phyloP scores from a whole-genome alignment of 2,113 vertebrate genomes.

The Lampris megalopsis region DNA sequence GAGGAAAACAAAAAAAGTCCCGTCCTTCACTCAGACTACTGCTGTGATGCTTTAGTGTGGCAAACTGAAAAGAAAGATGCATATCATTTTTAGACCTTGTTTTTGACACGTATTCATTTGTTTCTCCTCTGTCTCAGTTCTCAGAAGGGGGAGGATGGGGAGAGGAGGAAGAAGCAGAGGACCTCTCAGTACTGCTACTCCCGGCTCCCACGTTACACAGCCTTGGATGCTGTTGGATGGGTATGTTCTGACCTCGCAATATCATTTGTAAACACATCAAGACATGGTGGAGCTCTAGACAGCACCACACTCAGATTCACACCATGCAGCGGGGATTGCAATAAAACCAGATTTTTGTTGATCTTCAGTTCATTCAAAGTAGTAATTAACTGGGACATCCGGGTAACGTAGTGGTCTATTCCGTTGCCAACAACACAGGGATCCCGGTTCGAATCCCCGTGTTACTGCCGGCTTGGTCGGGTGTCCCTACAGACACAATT shows the following conservation, averaged over 20 bases:
- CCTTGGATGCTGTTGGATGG: conserved; percentile 85
- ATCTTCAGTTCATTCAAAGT: too few relatives aligned
- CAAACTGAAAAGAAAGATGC: conserved; percentile 2
- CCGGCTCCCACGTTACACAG: conserved; percentile 76
- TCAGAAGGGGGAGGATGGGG: conserved; percentile 72
- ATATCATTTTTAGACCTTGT: neutral
- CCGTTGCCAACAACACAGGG: too few relatives aligned
- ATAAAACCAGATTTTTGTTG: too few relatives aligned
- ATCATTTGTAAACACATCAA: conserved; percentile 1
- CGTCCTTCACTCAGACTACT: neutral
- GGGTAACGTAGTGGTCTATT: too few relatives aligned
- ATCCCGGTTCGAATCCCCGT: too few relatives aligned
- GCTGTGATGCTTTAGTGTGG: conserved; percentile 1
- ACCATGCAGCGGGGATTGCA: too few relatives aligned
- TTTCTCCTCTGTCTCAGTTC: conserved; percentile 59
- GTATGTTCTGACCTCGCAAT: conserved; percentile 55
- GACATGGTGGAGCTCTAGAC: too few relatives aligned
- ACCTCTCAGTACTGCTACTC: conserved; percentile 73
- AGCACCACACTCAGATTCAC: too few relatives aligned
- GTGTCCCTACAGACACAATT: too few relatives aligned
- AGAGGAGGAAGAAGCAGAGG: conserved; percentile 67
- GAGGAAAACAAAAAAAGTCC: conserved; percentile 7
- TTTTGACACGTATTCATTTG: neutral
- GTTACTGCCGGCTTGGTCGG: too few relatives aligned
- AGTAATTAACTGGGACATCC: too few relatives aligned